Evolutionary conservation across 1,140 invertebrate species (phyloP).

Genomic region (Drosophila lini): DNA sequence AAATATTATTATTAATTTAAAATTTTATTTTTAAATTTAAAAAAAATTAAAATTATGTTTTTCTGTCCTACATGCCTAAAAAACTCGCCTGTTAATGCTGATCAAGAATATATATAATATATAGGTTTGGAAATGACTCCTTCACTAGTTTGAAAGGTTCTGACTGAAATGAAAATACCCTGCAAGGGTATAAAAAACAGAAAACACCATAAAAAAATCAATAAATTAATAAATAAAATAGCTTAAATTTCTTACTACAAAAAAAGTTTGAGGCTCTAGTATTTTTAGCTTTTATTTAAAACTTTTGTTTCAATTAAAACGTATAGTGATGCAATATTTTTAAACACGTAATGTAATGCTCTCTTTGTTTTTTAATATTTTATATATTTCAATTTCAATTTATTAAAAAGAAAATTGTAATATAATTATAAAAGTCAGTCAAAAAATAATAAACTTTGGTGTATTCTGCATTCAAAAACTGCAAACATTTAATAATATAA

Average conservation of each 20-base stretch:
- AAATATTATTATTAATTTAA: no score
- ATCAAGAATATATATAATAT: no score
- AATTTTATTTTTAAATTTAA: no score
- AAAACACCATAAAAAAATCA: neutral
- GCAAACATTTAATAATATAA: neutral
- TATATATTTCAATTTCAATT: neutral
- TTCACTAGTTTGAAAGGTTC: no score
- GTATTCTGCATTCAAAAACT: neutral
- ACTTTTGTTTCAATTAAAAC: neutral
- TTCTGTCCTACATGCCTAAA: no score
- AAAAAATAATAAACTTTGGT: no score
- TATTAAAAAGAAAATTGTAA: no score
- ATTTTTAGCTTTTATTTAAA: neutral
- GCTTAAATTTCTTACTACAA: neutral
- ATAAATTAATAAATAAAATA: neutral
- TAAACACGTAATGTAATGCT: neutral
- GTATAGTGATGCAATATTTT: neutral
- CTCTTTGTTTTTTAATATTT: neutral
- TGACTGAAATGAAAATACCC: no score
- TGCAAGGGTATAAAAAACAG: no score
- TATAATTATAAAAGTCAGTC: neutral
- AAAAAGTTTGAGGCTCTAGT: neutral
- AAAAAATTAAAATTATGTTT: no score
- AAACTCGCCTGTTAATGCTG: no score
- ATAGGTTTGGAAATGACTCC: no score